These are phyloP conservation scores for Epistrophe grossulariae DNA, from an alignment of 2,888 invertebrate genomes.

Conservation along the genomic window DNA sequence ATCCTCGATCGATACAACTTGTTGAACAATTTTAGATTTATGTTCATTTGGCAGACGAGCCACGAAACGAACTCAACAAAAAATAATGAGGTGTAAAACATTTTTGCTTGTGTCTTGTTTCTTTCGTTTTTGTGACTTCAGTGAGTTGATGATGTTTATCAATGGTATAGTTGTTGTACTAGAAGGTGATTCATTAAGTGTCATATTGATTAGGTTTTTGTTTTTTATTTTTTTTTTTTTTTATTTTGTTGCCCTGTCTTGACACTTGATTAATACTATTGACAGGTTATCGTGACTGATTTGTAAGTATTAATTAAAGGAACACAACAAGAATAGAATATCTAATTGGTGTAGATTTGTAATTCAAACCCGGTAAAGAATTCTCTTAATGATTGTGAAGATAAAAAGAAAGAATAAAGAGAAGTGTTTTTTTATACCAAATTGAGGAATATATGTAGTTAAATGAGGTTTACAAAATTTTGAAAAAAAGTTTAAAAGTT, in stretches of 20 bases:
- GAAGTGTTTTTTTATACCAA: no score
- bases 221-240: neutral
- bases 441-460: no score
- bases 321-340: neutral
- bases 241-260: neutral
- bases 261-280: slow-evolving; percentile 9
- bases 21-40: slow-evolving; percentile 74
- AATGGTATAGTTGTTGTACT: neutral
- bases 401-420: no score
- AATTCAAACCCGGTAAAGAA: neutral
- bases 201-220: slow-evolving; percentile 18
- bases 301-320: slow-evolving; percentile 28
- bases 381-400: neutral
- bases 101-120: slow-evolving; percentile 45
- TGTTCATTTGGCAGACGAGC: slow-evolving; percentile 40
- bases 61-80: slow-evolving; percentile 14
- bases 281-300: slow-evolving; percentile 38
- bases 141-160: slow-evolving; percentile 22
- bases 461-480: no score
- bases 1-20: slow-evolving; percentile 57
- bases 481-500: no score
- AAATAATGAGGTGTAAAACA: slow-evolving; percentile 58
- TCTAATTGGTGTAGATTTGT: neutral
- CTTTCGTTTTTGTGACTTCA: slow-evolving; percentile 18
- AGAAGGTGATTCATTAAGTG: slow-evolving; percentile 40